These are phyloP conservation scores for Apomyelois bistriatella DNA, from an alignment of 2,888 invertebrate genomes.

Conservation along the genomic window DNA sequence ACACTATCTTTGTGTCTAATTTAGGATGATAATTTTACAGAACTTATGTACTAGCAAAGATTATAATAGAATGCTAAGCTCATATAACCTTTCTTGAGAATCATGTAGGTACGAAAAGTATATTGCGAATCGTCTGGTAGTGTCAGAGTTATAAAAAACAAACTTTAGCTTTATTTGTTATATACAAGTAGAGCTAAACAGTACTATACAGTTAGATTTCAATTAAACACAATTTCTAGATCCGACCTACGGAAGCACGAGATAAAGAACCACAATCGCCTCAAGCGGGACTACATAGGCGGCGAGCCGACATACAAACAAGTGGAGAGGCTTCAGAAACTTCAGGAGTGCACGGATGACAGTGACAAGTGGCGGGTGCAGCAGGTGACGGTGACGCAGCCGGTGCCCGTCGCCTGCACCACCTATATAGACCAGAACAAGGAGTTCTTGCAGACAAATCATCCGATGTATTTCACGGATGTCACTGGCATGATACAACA, in stretches of 20 bases:
- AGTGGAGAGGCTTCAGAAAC: constrained; percentile 60
- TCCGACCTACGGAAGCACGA: constrained; percentile 73
- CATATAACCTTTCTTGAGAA: too few species aligned
- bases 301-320: constrained; percentile 72
- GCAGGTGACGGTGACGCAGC: constrained; percentile 29
- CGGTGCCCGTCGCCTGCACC: constrained; percentile 40
- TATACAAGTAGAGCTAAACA: too few species aligned
- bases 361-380: constrained; percentile 36
- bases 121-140: too few species aligned
- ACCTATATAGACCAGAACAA: constrained; percentile 55
- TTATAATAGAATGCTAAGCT: too few species aligned
- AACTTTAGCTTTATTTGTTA: too few species aligned
- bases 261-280: constrained; percentile 64
- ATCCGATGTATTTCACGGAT: constrained; percentile 59
- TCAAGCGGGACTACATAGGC: constrained; percentile 69
- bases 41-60: too few species aligned
- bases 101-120: too few species aligned
- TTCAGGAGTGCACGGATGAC: constrained; percentile 36
- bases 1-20: too few species aligned
- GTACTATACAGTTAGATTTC: too few species aligned
- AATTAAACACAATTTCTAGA: constrained; percentile 30
- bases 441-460: constrained; percentile 44
- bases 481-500: constrained; percentile 52
- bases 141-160: too few species aligned
- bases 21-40: too few species aligned